Percentiles rank a stretch among this genome's conserved stretches.
Evolutionary conservation across 2,888 invertebrate genomes (phyloP).

Genomic region (Cantharis rustica): DNA sequence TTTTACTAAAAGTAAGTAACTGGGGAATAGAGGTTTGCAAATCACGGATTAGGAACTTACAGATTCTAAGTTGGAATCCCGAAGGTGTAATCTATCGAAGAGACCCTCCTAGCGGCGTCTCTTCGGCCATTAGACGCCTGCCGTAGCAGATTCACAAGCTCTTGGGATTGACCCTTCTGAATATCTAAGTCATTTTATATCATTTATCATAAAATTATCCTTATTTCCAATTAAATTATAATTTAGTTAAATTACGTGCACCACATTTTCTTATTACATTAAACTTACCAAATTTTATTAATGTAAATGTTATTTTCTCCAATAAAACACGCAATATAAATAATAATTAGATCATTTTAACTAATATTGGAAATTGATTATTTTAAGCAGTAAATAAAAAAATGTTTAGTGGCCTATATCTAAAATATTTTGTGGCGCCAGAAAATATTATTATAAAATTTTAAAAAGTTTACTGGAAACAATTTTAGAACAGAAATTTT

Average conservation of each 20-base stretch:
- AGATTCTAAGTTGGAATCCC: conserved; percentile 51
- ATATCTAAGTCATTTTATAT: conserved; percentile 46
- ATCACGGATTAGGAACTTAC: conserved; percentile 55
- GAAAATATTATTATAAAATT: too few relatives aligned
- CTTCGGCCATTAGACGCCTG: conserved; percentile 50
- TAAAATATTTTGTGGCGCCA: too few relatives aligned
- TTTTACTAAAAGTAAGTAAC: conserved; percentile 19
- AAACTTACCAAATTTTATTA: not conserved
- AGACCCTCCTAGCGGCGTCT: conserved; percentile 48
- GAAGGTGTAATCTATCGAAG: conserved; percentile 55
- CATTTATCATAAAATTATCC: conserved; percentile 53
- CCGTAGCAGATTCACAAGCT: conserved; percentile 38
- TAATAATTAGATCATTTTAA: not conserved
- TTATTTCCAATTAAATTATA: conserved; percentile 44
- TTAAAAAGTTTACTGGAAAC: too few relatives aligned
- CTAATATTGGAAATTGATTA: not conserved
- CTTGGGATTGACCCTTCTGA: conserved; percentile 49
- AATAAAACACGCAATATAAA: not conserved
- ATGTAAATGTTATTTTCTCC: not conserved
- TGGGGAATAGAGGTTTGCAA: conserved; percentile 46
- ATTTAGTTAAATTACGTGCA: conserved; percentile 35
- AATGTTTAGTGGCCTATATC: too few relatives aligned
- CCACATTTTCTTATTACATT: not conserved
- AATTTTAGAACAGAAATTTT: too few relatives aligned
- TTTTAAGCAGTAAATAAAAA: too few relatives aligned